These are phyloP conservation scores for Drosophila siamana DNA, from an alignment of 2,888 invertebrate genomes.

Conservation along the genomic window DNA sequence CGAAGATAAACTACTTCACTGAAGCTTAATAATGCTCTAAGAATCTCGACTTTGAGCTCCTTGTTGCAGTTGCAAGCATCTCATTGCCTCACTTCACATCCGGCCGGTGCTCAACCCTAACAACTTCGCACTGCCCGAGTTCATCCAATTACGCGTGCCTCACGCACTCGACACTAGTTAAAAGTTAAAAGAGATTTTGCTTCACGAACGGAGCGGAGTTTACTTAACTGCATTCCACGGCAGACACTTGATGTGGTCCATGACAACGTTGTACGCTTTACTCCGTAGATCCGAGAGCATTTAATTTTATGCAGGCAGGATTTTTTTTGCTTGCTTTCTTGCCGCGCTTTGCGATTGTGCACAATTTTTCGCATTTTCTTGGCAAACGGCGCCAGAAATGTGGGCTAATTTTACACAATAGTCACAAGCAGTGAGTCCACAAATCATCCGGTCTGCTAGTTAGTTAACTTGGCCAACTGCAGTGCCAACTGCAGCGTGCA, in stretches of 20 bases:
- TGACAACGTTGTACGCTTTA: conserved; percentile 34
- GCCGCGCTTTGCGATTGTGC: conserved; percentile 37
- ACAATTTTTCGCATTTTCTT: conserved; percentile 54
- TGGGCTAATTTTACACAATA: conserved; percentile 50
- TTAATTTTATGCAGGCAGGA: conserved; percentile 68
- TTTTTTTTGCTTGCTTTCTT: conserved; percentile 24
- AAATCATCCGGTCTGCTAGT: conserved; percentile 49
- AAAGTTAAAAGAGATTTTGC: conserved; percentile 39
- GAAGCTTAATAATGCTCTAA: not conserved
- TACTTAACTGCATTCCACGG: conserved; percentile 58
- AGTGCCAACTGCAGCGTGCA: conserved; percentile 51
- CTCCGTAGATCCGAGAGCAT: conserved; percentile 32
- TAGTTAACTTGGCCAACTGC: conserved; percentile 18
- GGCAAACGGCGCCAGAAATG: conserved; percentile 42
- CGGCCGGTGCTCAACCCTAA: conserved; percentile 34
- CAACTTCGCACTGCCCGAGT: conserved; percentile 13
- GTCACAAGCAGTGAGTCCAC: conserved; percentile 42
- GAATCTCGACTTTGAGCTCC: not conserved
- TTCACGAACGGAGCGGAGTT: conserved; percentile 31
- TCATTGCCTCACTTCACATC: conserved; percentile 17
- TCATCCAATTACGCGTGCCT: conserved; percentile 49
- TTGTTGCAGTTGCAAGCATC: not conserved
- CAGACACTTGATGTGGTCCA: conserved; percentile 38
- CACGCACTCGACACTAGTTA: conserved; percentile 35
- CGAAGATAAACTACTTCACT: not conserved